A percentile compares a stretch with the other conserved stretches of the same genome.
Evolutionary conservation across 2,888 invertebrate species (phyloP).

Genomic region (Pristionchus entomophagus): DNA sequence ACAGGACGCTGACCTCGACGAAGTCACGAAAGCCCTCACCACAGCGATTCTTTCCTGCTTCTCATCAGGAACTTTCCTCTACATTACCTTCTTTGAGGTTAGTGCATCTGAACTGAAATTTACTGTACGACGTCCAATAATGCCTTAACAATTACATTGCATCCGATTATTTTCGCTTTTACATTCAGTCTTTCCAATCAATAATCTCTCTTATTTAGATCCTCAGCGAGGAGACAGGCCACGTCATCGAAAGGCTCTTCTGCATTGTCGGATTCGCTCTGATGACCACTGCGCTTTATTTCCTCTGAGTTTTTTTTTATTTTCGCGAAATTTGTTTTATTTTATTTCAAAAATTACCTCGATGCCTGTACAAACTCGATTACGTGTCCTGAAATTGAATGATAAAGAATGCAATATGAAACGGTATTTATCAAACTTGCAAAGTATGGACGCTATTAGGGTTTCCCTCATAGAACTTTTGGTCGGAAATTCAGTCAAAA

Average conservation of each 20-base stretch:
- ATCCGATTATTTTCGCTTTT: too few species aligned
- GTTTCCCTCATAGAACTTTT: too few species aligned
- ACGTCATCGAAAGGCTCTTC: slow-evolving; percentile 1
- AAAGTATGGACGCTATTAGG: too few species aligned
- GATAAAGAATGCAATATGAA: neutral
- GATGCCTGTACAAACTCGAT: slow-evolving; percentile 30
- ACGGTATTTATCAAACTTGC: neutral
- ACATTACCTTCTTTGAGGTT: slow-evolving; percentile 71
- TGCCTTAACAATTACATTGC: too few species aligned
- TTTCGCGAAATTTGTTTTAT: neutral
- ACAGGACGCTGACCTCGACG: slow-evolving; percentile 60
- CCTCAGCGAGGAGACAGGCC: slow-evolving; percentile 26
- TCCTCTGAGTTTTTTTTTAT: neutral
- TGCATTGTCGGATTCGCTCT: neutral
- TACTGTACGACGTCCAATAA: neutral
- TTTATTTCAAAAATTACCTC: neutral
- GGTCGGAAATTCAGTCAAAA: too few species aligned
- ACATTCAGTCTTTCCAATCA: too few species aligned
- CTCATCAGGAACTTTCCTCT: slow-evolving; percentile 69
- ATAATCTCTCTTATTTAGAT: too few species aligned
- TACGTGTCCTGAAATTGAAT: neutral
- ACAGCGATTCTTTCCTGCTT: slow-evolving; percentile 63
- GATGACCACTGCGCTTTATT: slow-evolving; percentile 8
- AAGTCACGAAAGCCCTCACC: slow-evolving; percentile 59
- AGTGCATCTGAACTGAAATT: too few species aligned